Conservation (phyloP, 1,140 invertebrate genomes). For the Pseudobourletiella spinata region DNA sequence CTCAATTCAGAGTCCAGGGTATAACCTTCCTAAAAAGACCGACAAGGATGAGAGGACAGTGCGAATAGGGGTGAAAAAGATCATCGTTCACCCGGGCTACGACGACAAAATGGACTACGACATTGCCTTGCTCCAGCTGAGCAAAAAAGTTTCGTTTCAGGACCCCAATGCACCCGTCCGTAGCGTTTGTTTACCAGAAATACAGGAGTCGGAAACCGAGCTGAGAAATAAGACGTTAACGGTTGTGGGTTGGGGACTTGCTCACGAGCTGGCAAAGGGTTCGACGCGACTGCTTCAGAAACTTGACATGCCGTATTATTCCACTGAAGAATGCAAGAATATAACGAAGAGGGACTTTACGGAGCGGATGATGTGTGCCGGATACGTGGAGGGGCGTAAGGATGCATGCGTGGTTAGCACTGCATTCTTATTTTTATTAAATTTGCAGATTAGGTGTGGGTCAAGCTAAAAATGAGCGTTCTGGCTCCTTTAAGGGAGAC, state of each 20-base stretch:
- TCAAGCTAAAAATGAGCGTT: background rate
- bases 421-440: background rate
- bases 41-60: background rate
- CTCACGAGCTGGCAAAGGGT: background rate
- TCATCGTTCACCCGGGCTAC: background rate
- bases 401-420: constrained; percentile 4
- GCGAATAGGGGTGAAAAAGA: background rate
- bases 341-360: background rate
- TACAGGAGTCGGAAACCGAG: too few relatives aligned
- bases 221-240: background rate
- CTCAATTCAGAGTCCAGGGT: constrained; percentile 1
- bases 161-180: background rate
- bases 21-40: background rate
- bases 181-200: background rate
- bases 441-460: background rate
- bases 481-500: background rate
- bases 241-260: constrained; percentile 6
- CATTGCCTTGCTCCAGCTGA: background rate
- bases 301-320: background rate
- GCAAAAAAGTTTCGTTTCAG: background rate
- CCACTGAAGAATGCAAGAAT: background rate
- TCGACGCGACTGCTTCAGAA: constrained; percentile 10
- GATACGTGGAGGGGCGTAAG: background rate
- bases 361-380: background rate
- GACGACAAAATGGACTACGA: background rate